phyloP scores from a whole-genome alignment of 2,888 invertebrate genomes.

The Phortica magna region DNA sequence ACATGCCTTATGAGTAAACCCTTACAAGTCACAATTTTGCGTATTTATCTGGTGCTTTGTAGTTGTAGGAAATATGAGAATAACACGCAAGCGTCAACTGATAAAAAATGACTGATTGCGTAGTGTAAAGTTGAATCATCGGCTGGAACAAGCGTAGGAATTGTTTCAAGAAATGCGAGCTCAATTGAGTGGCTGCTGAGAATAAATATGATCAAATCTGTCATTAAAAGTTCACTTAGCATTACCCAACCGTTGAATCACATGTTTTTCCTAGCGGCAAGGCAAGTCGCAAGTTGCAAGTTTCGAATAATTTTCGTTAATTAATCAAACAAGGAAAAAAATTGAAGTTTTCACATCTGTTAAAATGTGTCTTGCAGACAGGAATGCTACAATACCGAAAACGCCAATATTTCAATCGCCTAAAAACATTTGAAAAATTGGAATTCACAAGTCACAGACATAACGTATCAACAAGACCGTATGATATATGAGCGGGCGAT shows the following conservation, averaged over 20 bases:
- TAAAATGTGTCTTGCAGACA: slow-evolving; percentile 5
- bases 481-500: background rate
- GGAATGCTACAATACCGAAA: background rate
- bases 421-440: slow-evolving; percentile 3
- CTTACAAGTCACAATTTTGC: background rate
- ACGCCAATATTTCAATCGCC: background rate
- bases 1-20: background rate
- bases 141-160: background rate
- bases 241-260: background rate
- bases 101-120: background rate
- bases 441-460: no score
- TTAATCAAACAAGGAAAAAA: background rate
- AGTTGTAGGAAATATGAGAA: background rate
- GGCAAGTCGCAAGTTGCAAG: no score
- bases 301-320: background rate
- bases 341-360: background rate
- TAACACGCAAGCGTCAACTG: slow-evolving; percentile 2
- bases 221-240: background rate
- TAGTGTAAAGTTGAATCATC: background rate
- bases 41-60: background rate
- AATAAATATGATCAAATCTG: background rate
- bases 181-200: background rate
- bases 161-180: background rate
- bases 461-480: background rate
- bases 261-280: background rate